Conservation (phyloP, 2,113 vertebrate species). For the Dicentrarchus labrax region DNA sequence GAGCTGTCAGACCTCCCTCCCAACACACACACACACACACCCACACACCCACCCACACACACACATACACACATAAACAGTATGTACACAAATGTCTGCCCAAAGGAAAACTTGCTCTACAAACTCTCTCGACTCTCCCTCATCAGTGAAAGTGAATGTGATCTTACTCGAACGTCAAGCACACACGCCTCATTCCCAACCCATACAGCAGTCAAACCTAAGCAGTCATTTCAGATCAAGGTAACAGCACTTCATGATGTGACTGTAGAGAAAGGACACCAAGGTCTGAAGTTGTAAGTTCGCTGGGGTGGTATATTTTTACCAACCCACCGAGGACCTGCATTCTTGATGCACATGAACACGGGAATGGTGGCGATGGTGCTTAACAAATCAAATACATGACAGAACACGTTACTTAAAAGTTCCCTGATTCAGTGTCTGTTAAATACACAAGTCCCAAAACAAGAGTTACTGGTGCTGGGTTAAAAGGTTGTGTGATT, state of each 20-base stretch:
- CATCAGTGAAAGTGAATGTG: neutral
- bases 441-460: neutral
- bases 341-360: neutral
- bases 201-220: neutral
- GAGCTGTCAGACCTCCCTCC: slow-evolving; percentile 24
- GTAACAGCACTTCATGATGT: neutral
- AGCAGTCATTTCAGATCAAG: neutral
- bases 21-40: neutral
- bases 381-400: neutral
- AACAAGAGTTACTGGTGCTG: neutral
- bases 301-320: no score
- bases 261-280: neutral
- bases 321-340: no score
- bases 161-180: neutral
- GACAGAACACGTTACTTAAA: neutral
- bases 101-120: neutral
- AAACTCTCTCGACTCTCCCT: neutral
- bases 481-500: neutral
- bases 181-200: neutral
- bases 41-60: neutral
- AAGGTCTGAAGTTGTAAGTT: no score
- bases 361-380: neutral
- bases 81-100: neutral
- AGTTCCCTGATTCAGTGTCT: neutral
- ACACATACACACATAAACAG: neutral